Evolutionary conservation across 2,113 vertebrate genomes (phyloP).

Genomic region (Struthio camelus): DNA sequence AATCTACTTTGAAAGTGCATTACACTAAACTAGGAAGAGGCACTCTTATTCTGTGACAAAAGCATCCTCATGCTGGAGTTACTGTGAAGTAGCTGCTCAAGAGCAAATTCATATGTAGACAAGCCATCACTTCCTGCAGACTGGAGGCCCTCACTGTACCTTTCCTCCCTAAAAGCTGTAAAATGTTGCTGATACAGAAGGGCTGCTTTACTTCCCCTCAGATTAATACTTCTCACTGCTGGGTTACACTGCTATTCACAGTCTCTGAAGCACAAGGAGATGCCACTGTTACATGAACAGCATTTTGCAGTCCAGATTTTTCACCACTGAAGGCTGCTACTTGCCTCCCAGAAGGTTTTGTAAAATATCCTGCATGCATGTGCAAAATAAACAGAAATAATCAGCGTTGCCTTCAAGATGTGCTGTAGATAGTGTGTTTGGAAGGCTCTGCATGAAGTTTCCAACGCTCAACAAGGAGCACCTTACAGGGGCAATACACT

Average conservation of each 20-base stretch:
- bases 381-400: neutral
- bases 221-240: neutral
- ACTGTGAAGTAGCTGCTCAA: neutral
- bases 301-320: neutral
- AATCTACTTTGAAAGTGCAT: conserved; percentile 18
- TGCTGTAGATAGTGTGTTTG: too few species aligned
- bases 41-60: neutral
- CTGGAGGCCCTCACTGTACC: neutral
- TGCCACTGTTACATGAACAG: neutral
- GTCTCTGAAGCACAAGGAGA: neutral
- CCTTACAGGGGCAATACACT: neutral
- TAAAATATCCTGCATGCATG: neutral
- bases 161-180: neutral
- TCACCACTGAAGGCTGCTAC: neutral
- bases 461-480: neutral
- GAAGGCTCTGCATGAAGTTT: neutral
- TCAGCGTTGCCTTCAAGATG: neutral
- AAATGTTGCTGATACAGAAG: neutral
- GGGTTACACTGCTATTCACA: neutral
- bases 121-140: neutral
- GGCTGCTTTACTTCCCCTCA: neutral
- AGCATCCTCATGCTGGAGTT: neutral
- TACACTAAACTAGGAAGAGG: neutral
- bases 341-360: neutral
- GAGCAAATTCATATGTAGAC: rapidly evolving